Base-by-base conservation (phyloP, 2,888 invertebrate species). In the Yponomeuta sedellus region DNA sequence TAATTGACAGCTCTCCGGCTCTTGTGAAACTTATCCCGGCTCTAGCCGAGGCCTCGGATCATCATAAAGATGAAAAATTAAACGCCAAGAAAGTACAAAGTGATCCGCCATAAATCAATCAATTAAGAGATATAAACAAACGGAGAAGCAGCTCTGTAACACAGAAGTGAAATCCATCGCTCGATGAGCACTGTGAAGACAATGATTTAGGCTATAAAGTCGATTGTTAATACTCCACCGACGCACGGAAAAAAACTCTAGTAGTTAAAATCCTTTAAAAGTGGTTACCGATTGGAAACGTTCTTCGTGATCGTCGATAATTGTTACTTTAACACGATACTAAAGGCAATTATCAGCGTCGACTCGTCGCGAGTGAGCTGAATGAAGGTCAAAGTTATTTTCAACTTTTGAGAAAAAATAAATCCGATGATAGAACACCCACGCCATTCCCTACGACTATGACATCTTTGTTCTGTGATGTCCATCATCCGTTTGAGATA, bases 321-420 rank as follows among this genome's bases (percentile, higher is more conserved):
- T 67, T 66, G 59, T 64, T 64, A 52, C 25, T 64, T 64, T 19
- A 59, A 67, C 65, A 67, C 67, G 67, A 67, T 65, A 67, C 58
- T 59, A 61, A 67, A 61, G 57, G 62, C 28, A 65, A 67, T 65
- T 65, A 65, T 40, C 40, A 64, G 58, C 57, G 57, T 66, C 64
- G 66, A 58, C 58, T 66, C 25, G 52, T 19, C 8, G 34, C 34
- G 39, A 28, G 39, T 25, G 40, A 16, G 28, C 16, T 1, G 62
- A 62, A 62, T 62, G n/a, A 39, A 62, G 62, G 62, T 34, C 62
- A 19, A n/a, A 52, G 44, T 52, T 16, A 52, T 52, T 52, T 52
- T 52, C 44, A 52, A 52, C 44, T 52, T 52, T 52, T 12, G 44
- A 52, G 44, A 52, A 16, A 52, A 52, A 52, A 52, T 3, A 12